Conservation (phyloP, 2,797 vertebrate genomes). For the Australoheros facetus region DNA sequence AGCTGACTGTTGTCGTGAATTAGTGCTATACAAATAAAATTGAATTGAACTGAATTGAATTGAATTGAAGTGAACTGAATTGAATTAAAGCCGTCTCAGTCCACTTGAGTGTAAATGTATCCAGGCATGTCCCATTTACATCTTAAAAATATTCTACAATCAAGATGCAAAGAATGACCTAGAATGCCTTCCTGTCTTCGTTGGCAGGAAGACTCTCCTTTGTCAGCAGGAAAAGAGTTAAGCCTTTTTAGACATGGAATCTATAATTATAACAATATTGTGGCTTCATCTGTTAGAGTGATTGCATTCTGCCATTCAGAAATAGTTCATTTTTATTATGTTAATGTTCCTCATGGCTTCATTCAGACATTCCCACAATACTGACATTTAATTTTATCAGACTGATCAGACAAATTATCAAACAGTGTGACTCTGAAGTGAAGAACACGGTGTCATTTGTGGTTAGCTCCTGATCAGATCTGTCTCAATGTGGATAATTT, state of each 20-base stretch:
- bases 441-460: background rate
- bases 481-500: background rate
- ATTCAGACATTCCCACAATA: background rate
- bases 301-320: background rate
- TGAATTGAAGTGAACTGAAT: too few species aligned
- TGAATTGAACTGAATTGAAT: too few species aligned
- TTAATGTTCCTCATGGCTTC: background rate
- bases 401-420: background rate
- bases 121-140: too few species aligned
- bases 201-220: too few species aligned
- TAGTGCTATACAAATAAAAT: too few species aligned
- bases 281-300: background rate
- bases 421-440: background rate
- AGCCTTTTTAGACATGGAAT: background rate
- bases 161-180: constrained; percentile 36
- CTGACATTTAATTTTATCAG: background rate
- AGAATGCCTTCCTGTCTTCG: background rate
- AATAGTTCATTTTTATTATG: background rate
- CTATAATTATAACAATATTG: background rate
- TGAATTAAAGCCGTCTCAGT: constrained; percentile 2
- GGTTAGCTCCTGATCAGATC: background rate
- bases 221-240: background rate
- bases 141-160: constrained; percentile 30
- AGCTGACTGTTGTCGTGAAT: too few species aligned
- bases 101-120: background rate